These are phyloP conservation scores for Lobophora halterata DNA, from an alignment of 2,888 invertebrate genomes.

Conservation along the genomic window DNA sequence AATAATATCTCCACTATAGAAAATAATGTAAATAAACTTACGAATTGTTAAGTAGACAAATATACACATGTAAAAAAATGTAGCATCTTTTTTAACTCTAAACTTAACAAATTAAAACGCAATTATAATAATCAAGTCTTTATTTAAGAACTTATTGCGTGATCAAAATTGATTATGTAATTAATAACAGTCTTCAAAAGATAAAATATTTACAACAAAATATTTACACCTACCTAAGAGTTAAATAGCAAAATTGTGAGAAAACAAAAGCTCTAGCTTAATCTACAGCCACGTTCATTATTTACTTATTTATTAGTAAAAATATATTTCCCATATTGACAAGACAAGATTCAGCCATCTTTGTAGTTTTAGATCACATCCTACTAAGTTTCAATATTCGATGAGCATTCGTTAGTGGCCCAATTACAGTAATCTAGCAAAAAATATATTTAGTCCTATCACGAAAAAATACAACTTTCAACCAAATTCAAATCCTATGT, in stretches of 20 bases:
- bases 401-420: no score
- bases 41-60: conserved; percentile 2
- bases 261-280: neutral
- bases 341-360: no score
- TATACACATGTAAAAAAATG: conserved; percentile 1
- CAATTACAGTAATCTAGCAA: no score
- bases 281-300: no score
- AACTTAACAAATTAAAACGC: neutral
- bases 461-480: no score
- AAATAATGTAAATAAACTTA: conserved; percentile 8
- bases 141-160: conserved; percentile 24
- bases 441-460: no score
- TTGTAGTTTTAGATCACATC: no score
- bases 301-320: no score
- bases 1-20: conserved; percentile 18
- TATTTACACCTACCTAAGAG: conserved; percentile 19
- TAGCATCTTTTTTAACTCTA: neutral
- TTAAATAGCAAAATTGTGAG: conserved; percentile 2
- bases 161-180: conserved; percentile 16
- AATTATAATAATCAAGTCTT: no score
- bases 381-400: no score
- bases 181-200: conserved; percentile 28
- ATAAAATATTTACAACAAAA: conserved; percentile 22
- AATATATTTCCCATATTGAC: no score
- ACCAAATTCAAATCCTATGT: no score